Conservation (phyloP, 64 coral and sea anemone species). For the Actinia tenebrosa region DNA sequence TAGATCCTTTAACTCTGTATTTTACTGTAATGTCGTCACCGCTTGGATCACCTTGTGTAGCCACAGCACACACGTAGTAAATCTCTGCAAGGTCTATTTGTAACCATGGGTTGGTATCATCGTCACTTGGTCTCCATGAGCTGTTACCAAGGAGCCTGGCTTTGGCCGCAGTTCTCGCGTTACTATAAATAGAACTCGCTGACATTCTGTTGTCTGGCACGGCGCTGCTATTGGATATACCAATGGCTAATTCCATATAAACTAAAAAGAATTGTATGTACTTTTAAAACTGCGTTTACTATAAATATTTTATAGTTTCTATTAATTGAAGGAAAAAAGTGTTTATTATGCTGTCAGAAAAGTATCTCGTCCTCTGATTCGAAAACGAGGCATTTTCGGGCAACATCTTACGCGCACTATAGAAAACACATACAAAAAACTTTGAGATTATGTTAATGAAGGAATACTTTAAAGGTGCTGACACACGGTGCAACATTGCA, state of each 20-base stretch:
- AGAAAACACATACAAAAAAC: too few species aligned
- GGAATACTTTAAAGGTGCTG: too few species aligned
- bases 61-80: constrained; percentile 24
- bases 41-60: neutral
- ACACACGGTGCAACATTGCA: too few species aligned
- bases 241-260: neutral
- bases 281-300: too few species aligned
- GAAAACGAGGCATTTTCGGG: too few species aligned
- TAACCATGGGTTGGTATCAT: neutral
- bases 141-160: neutral
- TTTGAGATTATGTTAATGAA: too few species aligned
- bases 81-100: constrained; percentile 6
- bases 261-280: neutral
- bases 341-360: too few species aligned
- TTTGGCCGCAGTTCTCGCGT: neutral
- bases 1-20: neutral
- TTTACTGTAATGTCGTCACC: neutral
- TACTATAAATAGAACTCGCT: neutral
- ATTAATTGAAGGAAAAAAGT: too few species aligned
- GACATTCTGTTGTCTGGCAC: neutral
- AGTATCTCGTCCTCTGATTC: too few species aligned
- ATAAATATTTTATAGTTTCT: too few species aligned
- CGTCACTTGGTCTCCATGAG: neutral
- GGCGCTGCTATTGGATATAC: neutral
- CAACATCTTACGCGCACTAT: too few species aligned